phyloP scores from a whole-genome alignment of 2,113 vertebrate genomes.

The Mormoops blainvillei region DNA sequence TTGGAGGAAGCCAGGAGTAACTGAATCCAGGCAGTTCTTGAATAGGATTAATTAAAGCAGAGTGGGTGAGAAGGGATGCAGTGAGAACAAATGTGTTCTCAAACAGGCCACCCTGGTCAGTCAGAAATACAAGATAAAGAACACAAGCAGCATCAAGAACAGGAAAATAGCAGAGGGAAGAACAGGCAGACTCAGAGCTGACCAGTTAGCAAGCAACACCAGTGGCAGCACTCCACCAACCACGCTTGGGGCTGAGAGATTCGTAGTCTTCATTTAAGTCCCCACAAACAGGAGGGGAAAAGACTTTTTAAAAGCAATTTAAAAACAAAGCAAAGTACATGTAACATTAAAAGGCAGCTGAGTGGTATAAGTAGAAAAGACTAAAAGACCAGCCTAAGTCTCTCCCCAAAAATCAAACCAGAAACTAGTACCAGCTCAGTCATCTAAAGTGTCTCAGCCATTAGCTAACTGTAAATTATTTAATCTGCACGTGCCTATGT shows the following conservation, averaged over 20 bases:
- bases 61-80: neutral
- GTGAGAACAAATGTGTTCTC: neutral
- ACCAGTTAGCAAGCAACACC: neutral
- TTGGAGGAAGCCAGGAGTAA: neutral
- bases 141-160: neutral
- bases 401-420: neutral
- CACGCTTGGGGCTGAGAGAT: neutral
- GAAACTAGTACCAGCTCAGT: neutral
- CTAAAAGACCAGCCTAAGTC: neutral
- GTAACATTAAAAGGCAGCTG: neutral
- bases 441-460: neutral
- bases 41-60: neutral
- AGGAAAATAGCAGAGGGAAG: neutral
- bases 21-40: neutral
- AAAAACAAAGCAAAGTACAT: neutral
- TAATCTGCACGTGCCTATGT: neutral
- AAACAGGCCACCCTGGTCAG: neutral
- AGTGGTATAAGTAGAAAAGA: neutral
- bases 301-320: neutral
- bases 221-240: neutral
- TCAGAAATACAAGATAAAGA: neutral
- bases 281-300: neutral
- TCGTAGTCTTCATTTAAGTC: neutral
- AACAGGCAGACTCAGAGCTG: neutral
- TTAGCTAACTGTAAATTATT: neutral